Base-by-base conservation (phyloP, 2,888 invertebrate genomes). In the Adelognathus sp. region DNA sequence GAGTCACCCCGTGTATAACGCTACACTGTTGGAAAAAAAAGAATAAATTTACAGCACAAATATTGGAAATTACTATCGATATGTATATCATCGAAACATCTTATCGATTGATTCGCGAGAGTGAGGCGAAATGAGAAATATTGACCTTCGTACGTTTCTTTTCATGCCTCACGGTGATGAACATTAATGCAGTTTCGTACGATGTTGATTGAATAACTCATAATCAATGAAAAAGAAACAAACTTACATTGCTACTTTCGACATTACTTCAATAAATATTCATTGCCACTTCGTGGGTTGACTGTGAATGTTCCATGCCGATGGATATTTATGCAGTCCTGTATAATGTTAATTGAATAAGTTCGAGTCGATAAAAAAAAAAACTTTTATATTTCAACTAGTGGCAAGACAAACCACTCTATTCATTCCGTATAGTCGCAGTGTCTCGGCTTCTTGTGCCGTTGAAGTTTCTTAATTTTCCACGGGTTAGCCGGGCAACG, bases 401-500 rank as follows among this genome's bases (percentile, higher is more conserved):
- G 18, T 16, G 9, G 60, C 36, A 33, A 63, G 64, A 63, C 36
- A 70, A 72, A 66, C 39, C 31, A 52, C 66, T 72, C 52, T 66
- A 52, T 58, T 76, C 70, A 52, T 76, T 64, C 50, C 50, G 71
- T 58, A 66, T 66, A 76, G 56, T 74, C 69, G n/a, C n/a, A 41
- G 50, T 70, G 50, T 58, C 46, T 56, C 56, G 29, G 24, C 18
- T 16, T 75, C 41, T 74, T 52, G 50, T 24, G 14, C 39, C 27
- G 39, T 74, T 44, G 67, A 66, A 75, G 75, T 79, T 76, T 61
- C 39, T 76, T 67, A 75, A 74, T 79, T 76, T 76, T 67, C 61
- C 36, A 61, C 60, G 36, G 71, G 46, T 31, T 56, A 44, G 54
- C 36, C 14, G 71, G 46, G 18, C 69, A 54, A 75, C 64, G 80